These are phyloP conservation scores for Coregonus sp. DNA, from an alignment of 2,797 vertebrate genomes.

Conservation along the genomic window DNA sequence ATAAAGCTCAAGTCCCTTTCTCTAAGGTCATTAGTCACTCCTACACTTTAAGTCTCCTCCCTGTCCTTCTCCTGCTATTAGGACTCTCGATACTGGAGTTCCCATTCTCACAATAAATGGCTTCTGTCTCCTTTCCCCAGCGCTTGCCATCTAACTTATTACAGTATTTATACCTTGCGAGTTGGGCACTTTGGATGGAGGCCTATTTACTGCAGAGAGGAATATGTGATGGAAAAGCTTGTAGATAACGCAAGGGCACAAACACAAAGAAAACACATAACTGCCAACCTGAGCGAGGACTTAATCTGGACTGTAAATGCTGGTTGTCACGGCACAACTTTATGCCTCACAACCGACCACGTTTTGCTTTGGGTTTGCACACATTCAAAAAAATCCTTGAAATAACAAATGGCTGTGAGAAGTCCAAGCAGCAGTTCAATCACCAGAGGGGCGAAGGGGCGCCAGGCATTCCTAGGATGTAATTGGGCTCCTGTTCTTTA, in stretches of 20 bases:
- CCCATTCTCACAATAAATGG: slow-evolving; percentile 11
- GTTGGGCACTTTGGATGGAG: slow-evolving; percentile 22
- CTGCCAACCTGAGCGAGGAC: slow-evolving; percentile 35
- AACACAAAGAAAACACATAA: slow-evolving; percentile 23
- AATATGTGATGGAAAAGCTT: slow-evolving; percentile 30
- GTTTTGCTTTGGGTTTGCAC: slow-evolving; percentile 25
- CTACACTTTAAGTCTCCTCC: slow-evolving; percentile 6
- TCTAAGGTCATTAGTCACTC: not conserved
- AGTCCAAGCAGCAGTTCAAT: slow-evolving; percentile 53
- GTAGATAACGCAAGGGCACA: slow-evolving; percentile 32
- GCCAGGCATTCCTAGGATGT: slow-evolving; percentile 47
- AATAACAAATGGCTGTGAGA: slow-evolving; percentile 57
- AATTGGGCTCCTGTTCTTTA: slow-evolving; percentile 50
- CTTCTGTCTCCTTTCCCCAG: slow-evolving; percentile 16
- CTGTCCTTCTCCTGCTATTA: slow-evolving; percentile 13
- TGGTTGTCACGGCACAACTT: slow-evolving; percentile 15
- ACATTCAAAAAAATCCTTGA: slow-evolving; percentile 32
- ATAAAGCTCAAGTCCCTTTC: not conserved
- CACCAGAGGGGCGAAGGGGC: slow-evolving; percentile 42
- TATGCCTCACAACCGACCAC: slow-evolving; percentile 6
- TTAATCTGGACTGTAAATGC: slow-evolving; percentile 47
- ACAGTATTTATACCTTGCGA: slow-evolving; percentile 1
- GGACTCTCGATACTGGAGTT: slow-evolving; percentile 4
- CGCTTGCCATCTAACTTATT: slow-evolving; percentile 13
- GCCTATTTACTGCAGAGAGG: slow-evolving; percentile 31